Conservation (phyloP, 92 coral and sea anemone species). For the Epizoanthus illoricatus region DNA sequence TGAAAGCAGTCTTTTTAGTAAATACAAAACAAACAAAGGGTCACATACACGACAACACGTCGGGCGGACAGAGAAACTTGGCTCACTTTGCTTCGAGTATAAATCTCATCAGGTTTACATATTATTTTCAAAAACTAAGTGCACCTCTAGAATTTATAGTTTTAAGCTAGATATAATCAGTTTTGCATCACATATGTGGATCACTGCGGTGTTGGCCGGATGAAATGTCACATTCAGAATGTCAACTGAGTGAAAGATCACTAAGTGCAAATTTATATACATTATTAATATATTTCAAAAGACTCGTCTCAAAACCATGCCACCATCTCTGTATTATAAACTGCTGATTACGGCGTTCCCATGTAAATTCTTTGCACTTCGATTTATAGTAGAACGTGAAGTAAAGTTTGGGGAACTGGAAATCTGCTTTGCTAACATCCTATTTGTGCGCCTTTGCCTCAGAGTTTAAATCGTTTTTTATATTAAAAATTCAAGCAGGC, state of each 20-base stretch:
- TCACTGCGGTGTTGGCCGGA: no score
- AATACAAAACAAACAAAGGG: constrained; percentile 1
- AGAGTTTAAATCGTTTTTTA: no score
- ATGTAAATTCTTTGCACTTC: not conserved
- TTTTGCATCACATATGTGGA: no score
- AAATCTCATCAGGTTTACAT: not conserved
- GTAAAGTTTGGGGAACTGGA: no score
- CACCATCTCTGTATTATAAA: not conserved
- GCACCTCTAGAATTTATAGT: not conserved
- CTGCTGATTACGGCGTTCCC: no score
- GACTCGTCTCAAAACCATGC: not conserved
- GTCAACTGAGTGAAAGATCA: constrained; percentile 4
- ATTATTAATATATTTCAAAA: constrained; percentile 22
- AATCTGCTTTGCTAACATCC: no score
- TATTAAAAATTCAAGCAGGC: no score
- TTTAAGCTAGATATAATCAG: no score
- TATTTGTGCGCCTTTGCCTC: no score
- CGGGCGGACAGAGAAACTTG: not conserved
- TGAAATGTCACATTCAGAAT: constrained; percentile 15
- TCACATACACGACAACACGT: not conserved
- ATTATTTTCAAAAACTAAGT: not conserved
- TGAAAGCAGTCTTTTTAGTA: not conserved
- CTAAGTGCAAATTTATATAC: constrained; percentile 8
- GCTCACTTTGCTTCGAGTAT: not conserved
- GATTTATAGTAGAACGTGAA: not conserved